These are phyloP conservation scores for Sternarchorhynchus goeldii DNA, from an alignment of 2,797 vertebrate species.

Conservation along the genomic window DNA sequence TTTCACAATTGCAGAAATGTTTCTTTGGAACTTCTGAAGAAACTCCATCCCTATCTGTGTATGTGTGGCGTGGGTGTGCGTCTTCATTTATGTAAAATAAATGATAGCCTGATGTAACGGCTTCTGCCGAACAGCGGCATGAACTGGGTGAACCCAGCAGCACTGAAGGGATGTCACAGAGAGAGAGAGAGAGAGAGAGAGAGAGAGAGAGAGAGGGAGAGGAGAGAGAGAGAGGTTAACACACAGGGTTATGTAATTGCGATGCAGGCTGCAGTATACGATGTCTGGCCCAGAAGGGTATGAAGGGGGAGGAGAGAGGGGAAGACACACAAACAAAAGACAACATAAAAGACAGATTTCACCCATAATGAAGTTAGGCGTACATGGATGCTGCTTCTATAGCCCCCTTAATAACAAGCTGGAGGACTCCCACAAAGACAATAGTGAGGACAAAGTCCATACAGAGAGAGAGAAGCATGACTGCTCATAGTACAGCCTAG, in stretches of 20 bases:
- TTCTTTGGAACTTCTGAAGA: constrained; percentile 15
- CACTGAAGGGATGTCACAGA: constrained; percentile 35
- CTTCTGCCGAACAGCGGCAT: constrained; percentile 59
- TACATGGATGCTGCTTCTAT: constrained; percentile 55
- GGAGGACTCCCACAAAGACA: constrained; percentile 38
- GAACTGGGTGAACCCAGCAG: constrained; percentile 69
- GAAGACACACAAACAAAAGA: constrained; percentile 48
- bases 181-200: neutral
- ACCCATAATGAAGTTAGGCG: constrained; percentile 60
- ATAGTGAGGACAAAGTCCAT: constrained; percentile 60
- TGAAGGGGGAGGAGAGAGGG: constrained; percentile 40
- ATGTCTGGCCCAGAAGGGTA: constrained; percentile 61
- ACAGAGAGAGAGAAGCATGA: constrained; percentile 61
- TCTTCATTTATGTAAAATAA: constrained; percentile 36
- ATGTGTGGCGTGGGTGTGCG: constrained; percentile 22
- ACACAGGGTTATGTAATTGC: constrained; percentile 71
- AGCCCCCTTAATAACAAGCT: constrained; percentile 49
- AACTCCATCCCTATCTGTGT: constrained; percentile 13
- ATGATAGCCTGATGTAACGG: constrained; percentile 49
- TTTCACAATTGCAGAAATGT: neutral
- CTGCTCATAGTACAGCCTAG: constrained; percentile 29
- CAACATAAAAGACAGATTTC: constrained; percentile 63
- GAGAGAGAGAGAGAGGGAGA: constrained; percentile 37
- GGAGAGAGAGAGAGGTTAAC: constrained; percentile 46
- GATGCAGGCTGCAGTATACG: constrained; percentile 69